A percentile compares a stretch with the other conserved stretches of the same genome.
phyloP scores from a whole-genome alignment of 2,113 vertebrate species.

The Centropus unirufus region DNA sequence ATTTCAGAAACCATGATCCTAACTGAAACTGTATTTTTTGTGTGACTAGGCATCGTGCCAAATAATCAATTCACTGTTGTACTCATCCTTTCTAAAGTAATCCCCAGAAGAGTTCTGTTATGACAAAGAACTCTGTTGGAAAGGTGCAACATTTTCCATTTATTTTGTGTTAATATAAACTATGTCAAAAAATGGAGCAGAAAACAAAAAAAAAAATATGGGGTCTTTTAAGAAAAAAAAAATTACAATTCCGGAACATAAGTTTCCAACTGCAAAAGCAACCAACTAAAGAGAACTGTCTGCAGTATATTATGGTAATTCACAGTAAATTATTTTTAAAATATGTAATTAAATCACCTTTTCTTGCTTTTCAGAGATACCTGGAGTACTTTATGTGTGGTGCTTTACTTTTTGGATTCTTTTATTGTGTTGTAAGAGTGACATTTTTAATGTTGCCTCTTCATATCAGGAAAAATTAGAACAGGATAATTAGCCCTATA shows the following conservation, averaged over 20 bases:
- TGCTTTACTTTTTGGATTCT: not conserved
- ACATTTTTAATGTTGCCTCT: slow-evolving; percentile 45
- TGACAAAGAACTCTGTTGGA: slow-evolving; percentile 30
- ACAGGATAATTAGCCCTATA: slow-evolving; percentile 61
- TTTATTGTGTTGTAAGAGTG: slow-evolving; percentile 45
- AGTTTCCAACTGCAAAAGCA: not conserved
- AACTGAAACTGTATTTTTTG: not conserved
- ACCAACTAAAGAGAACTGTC: slow-evolving; percentile 7
- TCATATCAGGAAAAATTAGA: slow-evolving; percentile 21
- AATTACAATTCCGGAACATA: not conserved
- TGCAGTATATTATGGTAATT: slow-evolving; percentile 41
- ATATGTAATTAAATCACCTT: slow-evolving; percentile 62
- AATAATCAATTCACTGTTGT: not conserved
- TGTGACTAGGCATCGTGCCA: not conserved
- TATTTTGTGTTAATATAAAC: slow-evolving; percentile 27
- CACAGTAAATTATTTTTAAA: slow-evolving; percentile 56
- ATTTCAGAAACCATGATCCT: not conserved
- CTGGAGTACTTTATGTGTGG: slow-evolving; percentile 17
- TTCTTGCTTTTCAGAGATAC: slow-evolving; percentile 48
- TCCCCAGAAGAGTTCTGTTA: not conserved
- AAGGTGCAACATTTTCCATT: slow-evolving; percentile 49
- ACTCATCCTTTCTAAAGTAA: not conserved
- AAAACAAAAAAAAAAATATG: not conserved
- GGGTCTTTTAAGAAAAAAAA: slow-evolving; percentile 47
- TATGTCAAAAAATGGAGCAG: not conserved